Evolutionary conservation across 2,888 invertebrate species (phyloP).

Genomic region (Horisme vitalbata): DNA sequence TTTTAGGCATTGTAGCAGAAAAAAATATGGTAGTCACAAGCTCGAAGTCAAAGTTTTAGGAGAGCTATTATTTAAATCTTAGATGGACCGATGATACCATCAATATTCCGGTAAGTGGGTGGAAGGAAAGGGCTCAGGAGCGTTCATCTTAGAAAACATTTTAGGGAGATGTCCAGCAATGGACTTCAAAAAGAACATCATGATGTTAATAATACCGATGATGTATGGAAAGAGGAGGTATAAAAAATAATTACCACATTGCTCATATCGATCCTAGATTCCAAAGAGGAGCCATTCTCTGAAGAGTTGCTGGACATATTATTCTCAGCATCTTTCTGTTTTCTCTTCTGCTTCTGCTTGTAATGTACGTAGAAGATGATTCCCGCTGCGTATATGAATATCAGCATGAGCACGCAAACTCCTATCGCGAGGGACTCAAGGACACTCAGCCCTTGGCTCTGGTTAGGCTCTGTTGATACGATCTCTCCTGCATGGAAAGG

Average conservation of each 20-base stretch:
- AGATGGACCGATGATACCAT: too few species aligned
- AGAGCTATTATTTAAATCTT: too few species aligned
- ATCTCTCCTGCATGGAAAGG: slow-evolving; percentile 87
- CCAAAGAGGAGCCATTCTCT: slow-evolving; percentile 63
- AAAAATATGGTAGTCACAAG: too few species aligned
- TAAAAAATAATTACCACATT: slow-evolving; percentile 59
- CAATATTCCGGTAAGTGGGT: too few species aligned
- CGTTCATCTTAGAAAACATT: too few species aligned
- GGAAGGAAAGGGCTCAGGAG: too few species aligned
- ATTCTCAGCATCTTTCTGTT: slow-evolving; percentile 67
- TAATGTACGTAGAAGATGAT: slow-evolving; percentile 92
- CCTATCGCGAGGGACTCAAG: slow-evolving; percentile 92
- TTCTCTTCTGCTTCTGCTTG: slow-evolving; percentile 85
- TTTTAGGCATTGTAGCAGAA: too few species aligned
- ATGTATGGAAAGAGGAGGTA: too few species aligned
- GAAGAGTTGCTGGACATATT: slow-evolving; percentile 60
- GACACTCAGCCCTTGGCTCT: slow-evolving; percentile 86
- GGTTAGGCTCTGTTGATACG: slow-evolving; percentile 71
- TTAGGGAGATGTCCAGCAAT: too few species aligned
- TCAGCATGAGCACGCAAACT: slow-evolving; percentile 89
- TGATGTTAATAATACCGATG: too few species aligned
- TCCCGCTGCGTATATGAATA: slow-evolving; percentile 92
- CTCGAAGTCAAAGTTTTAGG: too few species aligned
- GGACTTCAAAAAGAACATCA: too few species aligned
- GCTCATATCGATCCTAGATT: slow-evolving; percentile 69